Percentiles rank a stretch among this genome's conserved stretches.
These are phyloP conservation scores for Theocolax elegans DNA, from an alignment of 1,140 invertebrate genomes.

Conservation along the genomic window DNA sequence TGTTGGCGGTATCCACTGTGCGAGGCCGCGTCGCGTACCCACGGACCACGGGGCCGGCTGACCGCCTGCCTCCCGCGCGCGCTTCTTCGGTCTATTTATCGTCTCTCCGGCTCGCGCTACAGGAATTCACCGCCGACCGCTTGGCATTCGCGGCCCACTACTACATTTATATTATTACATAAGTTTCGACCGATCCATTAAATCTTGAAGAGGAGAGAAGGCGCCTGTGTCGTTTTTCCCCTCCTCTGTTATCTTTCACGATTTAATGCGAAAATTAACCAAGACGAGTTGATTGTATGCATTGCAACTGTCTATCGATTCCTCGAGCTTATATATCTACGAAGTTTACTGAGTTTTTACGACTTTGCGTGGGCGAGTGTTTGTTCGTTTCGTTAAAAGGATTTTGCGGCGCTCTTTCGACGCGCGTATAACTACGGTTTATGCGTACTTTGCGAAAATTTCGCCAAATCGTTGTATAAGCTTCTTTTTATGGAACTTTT, in stretches of 20 bases:
- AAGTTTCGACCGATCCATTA: slow-evolving; percentile 7
- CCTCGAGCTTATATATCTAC: too few species aligned
- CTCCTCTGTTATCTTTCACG: background rate
- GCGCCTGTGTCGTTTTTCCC: too few species aligned
- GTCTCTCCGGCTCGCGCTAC: background rate
- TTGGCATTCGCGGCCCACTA: too few species aligned
- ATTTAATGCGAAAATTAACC: background rate
- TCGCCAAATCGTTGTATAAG: too few species aligned
- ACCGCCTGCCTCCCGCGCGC: background rate
- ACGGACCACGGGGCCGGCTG: background rate
- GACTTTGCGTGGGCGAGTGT: background rate
- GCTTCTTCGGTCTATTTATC: slow-evolving; percentile 16
- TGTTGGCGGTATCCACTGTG: background rate
- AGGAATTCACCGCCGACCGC: slow-evolving; percentile 5
- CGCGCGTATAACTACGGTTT: too few species aligned
- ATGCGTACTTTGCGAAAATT: too few species aligned
- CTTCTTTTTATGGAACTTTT: too few species aligned
- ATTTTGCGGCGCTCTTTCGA: too few species aligned
- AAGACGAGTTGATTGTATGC: background rate
- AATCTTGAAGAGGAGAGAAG: background rate
- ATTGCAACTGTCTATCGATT: background rate
- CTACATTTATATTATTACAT: slow-evolving; percentile 23
- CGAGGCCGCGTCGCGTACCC: too few species aligned
- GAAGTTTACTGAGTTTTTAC: too few species aligned
- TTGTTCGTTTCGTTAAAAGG: too few species aligned